These are phyloP conservation scores for Lepilemur septentrionalis DNA, from an alignment of 2,797 vertebrate genomes.

Conservation along the genomic window DNA sequence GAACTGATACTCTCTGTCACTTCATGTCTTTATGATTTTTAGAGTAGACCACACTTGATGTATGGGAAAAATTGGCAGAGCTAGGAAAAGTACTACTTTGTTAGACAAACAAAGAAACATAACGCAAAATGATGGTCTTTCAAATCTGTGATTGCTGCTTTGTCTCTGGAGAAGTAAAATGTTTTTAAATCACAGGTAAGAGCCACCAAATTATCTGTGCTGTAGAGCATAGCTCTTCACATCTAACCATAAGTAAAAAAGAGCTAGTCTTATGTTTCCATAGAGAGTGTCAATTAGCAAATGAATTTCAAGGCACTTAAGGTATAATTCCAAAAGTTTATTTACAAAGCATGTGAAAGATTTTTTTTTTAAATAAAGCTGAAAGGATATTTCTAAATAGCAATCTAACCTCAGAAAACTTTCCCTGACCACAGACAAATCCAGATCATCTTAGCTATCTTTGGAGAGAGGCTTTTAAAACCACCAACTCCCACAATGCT, in stretches of 20 bases:
- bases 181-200: conserved; percentile 10
- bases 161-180: neutral
- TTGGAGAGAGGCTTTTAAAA: conserved; percentile 62
- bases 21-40: conserved; percentile 22
- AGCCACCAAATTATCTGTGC: neutral
- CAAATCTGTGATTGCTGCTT: neutral
- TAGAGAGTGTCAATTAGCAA: conserved; percentile 4
- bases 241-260: conserved; percentile 3
- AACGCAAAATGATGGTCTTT: conserved; percentile 15
- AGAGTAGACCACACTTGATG: conserved; percentile 34
- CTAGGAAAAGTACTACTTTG: neutral
- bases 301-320: neutral
- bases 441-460: conserved; percentile 61
- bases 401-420: conserved; percentile 53
- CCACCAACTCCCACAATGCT: conserved; percentile 51
- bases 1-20: conserved; percentile 19
- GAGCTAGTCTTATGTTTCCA: neutral
- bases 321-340: conserved; percentile 28
- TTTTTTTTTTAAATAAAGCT: conserved; percentile 8
- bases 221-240: neutral
- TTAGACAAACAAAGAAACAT: conserved; percentile 4
- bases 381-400: conserved; percentile 61
- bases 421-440: conserved; percentile 48
- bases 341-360: conserved; percentile 30
- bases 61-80: neutral